A percentile compares a stretch with the other conserved stretches of the same genome.
Conservation (phyloP, 2,888 invertebrate species). For the Smittia sp. region DNA sequence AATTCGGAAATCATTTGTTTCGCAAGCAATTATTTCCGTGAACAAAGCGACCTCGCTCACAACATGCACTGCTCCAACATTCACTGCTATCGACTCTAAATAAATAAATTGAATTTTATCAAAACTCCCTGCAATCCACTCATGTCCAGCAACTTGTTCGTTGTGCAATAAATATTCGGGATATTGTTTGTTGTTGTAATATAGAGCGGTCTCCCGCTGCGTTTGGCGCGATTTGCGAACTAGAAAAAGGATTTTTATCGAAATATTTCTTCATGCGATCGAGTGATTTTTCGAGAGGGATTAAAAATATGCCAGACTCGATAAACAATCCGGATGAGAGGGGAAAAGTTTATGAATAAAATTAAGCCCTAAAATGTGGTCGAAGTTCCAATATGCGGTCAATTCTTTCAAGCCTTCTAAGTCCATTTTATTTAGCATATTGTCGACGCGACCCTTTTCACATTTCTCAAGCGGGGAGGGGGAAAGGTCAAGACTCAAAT, state of each 20-base stretch:
- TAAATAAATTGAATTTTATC: slow-evolving; percentile 7
- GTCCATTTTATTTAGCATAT: not conserved
- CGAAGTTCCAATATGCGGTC: slow-evolving; percentile 3
- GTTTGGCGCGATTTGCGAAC: too few relatives aligned
- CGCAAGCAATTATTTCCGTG: not conserved
- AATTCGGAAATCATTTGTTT: not conserved
- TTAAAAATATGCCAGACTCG: not conserved
- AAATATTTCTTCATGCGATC: not conserved
- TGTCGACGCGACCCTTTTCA: not conserved
- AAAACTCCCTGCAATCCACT: not conserved
- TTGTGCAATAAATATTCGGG: not conserved
- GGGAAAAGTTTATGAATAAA: slow-evolving; percentile 8
- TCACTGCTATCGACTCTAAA: not conserved
- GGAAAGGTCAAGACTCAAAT: slow-evolving; percentile 1
- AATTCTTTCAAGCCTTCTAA: not conserved
- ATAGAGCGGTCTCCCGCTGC: not conserved
- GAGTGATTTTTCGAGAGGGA: not conserved
- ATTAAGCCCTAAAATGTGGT: not conserved
- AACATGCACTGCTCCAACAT: not conserved
- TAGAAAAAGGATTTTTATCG: not conserved
- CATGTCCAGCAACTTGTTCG: not conserved
- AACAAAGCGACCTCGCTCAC: not conserved
- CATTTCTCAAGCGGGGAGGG: not conserved
- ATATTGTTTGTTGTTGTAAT: not conserved
- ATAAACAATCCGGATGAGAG: not conserved